Evolutionary conservation across 2,888 invertebrate genomes (phyloP).

Genomic region (Gymnocheta viridis): DNA sequence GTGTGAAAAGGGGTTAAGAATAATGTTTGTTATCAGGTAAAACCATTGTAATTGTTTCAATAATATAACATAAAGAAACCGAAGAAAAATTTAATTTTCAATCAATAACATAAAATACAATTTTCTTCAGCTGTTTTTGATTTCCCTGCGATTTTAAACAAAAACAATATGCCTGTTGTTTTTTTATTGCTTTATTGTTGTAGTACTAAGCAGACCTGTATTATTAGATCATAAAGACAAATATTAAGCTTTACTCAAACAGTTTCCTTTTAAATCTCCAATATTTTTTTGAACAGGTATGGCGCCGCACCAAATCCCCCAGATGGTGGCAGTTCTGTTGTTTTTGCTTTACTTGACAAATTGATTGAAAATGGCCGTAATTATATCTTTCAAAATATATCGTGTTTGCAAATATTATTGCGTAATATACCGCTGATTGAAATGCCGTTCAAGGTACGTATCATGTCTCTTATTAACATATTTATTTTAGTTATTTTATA

Average conservation of each 20-base stretch:
- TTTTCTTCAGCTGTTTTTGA: no score
- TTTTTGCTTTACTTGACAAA: conserved; percentile 86
- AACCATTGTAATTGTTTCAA: no score
- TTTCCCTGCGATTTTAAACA: no score
- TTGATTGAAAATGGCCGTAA: conserved; percentile 85
- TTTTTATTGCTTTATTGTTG: no score
- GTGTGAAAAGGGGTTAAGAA: no score
- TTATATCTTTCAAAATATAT: conserved; percentile 87
- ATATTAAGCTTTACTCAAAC: conserved; percentile 30
- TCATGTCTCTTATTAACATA: not conserved
- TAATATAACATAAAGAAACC: no score
- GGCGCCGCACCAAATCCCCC: conserved; percentile 86
- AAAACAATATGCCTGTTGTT: no score
- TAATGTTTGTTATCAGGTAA: no score
- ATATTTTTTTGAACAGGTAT: conserved; percentile 82
- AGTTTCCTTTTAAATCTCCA: conserved; percentile 3
- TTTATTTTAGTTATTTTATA: not conserved
- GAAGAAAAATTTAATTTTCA: no score
- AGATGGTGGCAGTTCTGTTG: conserved; percentile 84
- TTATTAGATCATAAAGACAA: no score
- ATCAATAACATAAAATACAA: no score
- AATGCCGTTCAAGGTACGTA: conserved; percentile 82
- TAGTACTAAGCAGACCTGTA: no score
- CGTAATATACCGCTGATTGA: conserved; percentile 85
- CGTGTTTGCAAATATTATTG: conserved; percentile 87